Conservation (phyloP, 2,797 vertebrate genomes). For the Austrolebias charrua region DNA sequence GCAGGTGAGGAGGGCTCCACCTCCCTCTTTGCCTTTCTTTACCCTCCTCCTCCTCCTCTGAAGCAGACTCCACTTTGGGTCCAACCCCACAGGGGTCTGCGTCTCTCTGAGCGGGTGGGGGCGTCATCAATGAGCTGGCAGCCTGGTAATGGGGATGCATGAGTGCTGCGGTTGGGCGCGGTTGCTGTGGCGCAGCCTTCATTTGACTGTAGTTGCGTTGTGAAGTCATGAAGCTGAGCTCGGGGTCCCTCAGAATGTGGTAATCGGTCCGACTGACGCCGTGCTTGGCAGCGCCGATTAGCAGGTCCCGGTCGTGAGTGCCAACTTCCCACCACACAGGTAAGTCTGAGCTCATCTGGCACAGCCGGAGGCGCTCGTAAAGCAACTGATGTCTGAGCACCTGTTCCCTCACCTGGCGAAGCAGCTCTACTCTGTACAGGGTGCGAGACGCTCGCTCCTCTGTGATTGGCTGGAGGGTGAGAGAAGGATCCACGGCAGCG, state of each 20-base stretch:
- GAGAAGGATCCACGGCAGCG: conserved; percentile 86
- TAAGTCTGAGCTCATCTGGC: conserved; percentile 92
- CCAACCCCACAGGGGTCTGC: conserved; percentile 77
- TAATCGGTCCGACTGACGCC: conserved; percentile 98
- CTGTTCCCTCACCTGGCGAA: conserved; percentile 96
- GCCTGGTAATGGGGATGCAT: conserved; percentile 80
- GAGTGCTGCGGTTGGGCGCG: conserved; percentile 60
- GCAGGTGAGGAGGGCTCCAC: conserved; percentile 75
- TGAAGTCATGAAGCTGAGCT: conserved; percentile 93
- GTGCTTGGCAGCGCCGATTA: conserved; percentile 95
- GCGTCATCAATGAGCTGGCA: conserved; percentile 41
- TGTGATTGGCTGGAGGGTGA: conserved; percentile 97
- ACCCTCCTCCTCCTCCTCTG: conserved; percentile 81
- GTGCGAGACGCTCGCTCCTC: conserved; percentile 97
- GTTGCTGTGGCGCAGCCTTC: conserved; percentile 82
- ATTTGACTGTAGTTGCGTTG: conserved; percentile 95
- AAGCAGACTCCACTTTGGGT: conserved; percentile 83
- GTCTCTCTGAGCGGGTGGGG: conserved; percentile 63
- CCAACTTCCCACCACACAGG: conserved; percentile 98
- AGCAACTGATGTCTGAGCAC: conserved; percentile 90
- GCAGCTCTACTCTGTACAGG: conserved; percentile 93
- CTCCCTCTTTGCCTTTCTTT: conserved; percentile 72
- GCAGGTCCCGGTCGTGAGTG: conserved; percentile 92
- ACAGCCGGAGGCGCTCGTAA: conserved; percentile 89
- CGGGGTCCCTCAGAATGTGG: conserved; percentile 96